Evolutionary conservation across 2,113 vertebrate species (phyloP).

Genomic region (Amphilophus citrinellus): DNA sequence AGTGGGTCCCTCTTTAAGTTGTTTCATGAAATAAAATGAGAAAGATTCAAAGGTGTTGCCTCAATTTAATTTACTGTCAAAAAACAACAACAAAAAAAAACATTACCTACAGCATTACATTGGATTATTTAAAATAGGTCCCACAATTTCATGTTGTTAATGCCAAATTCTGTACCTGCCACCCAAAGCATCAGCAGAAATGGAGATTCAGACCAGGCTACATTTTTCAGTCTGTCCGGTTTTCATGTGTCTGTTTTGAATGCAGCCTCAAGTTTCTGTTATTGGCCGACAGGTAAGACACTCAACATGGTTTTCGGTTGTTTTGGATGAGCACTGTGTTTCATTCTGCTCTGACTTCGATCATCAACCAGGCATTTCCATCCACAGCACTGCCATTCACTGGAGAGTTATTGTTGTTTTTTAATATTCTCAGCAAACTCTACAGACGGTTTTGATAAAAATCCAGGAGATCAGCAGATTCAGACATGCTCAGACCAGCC

Average conservation of each 20-base stretch:
- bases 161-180: not conserved
- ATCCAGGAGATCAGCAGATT: not conserved
- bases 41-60: not conserved
- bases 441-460: not conserved
- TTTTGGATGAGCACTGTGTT: not conserved
- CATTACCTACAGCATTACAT: not conserved
- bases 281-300: not conserved
- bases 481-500: not conserved
- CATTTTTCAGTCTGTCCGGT: not conserved
- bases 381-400: not conserved
- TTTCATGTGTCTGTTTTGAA: not conserved
- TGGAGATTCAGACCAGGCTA: not conserved
- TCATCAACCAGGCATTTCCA: not conserved
- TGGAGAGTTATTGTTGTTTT: not conserved
- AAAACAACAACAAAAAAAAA: not conserved
- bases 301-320: not conserved
- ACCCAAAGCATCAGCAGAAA: not conserved
- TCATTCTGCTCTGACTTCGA: not conserved
- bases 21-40: not conserved
- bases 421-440: slow-evolving; percentile 7
- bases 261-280: not conserved
- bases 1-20: not conserved
- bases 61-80: not conserved
- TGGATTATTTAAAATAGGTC: not conserved
- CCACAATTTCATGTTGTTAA: rapidly evolving